phyloP scores from a whole-genome alignment of 1,140 invertebrate species.

The Drosophila pallidifrons region DNA sequence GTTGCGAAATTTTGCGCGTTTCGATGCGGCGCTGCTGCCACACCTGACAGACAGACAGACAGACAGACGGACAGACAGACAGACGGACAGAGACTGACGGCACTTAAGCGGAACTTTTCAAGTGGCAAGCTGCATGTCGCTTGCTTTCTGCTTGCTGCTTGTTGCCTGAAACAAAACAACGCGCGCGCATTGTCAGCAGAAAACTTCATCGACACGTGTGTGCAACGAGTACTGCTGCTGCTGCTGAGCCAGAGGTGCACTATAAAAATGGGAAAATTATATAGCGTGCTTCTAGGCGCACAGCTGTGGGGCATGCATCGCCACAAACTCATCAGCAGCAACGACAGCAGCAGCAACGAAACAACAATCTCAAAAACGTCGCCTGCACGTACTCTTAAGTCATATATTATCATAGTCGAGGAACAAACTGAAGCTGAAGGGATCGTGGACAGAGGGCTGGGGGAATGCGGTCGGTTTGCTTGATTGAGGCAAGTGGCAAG shows the following conservation, averaged over 20 bases:
- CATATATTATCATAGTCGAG: constrained; percentile 7
- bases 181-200: constrained; percentile 68
- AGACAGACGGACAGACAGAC: not conserved
- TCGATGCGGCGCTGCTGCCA: constrained; percentile 19
- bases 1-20: constrained; percentile 32
- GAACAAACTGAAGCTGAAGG: not conserved
- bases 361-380: constrained; percentile 22
- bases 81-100: constrained; percentile 1
- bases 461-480: too few species aligned
- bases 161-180: constrained; percentile 46
- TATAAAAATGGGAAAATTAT: constrained; percentile 76
- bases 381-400: constrained; percentile 60
- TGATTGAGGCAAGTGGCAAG: constrained; percentile 12
- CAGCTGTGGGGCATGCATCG: constrained; percentile 37
- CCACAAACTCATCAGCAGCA: constrained; percentile 53
- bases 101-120: constrained; percentile 31
- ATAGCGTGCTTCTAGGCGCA: constrained; percentile 58
- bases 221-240: constrained; percentile 8
- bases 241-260: constrained; percentile 54
- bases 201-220: constrained; percentile 52
- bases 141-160: not conserved
- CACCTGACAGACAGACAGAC: not conserved
- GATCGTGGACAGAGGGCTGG: not conserved
- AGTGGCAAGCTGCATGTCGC: constrained; percentile 33
- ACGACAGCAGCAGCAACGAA: constrained; percentile 15